Conservation (phyloP, 2,113 vertebrate genomes). For the Leptodactylus fuscus region DNA sequence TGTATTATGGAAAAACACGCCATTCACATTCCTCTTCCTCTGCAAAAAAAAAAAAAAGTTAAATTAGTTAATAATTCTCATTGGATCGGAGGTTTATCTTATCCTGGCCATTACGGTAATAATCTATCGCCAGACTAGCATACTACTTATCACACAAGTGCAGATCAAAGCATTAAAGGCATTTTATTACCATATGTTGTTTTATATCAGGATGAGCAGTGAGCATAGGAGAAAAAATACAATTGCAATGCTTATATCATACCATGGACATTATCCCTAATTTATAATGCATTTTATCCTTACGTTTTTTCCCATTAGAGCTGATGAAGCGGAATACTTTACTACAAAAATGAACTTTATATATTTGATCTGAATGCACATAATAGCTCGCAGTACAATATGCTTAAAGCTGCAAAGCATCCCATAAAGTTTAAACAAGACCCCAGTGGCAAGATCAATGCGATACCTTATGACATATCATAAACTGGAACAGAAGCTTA, state of each 20-base stretch:
- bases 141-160: too few species aligned
- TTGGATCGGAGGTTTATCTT: too few species aligned
- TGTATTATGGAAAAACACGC: too few species aligned
- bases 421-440: constrained; percentile 42
- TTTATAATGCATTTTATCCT: background rate
- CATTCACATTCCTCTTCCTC: too few species aligned
- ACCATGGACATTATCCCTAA: background rate
- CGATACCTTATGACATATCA: constrained; percentile 50
- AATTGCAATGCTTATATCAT: background rate
- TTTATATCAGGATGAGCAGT: too few species aligned
- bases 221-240: too few species aligned
- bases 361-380: background rate
- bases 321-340: background rate
- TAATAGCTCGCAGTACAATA: constrained; percentile 25
- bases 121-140: too few species aligned
- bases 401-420: constrained; percentile 1
- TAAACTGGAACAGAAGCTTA: constrained; percentile 32
- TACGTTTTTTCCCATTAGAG: background rate
- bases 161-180: too few species aligned
- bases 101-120: too few species aligned
- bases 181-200: too few species aligned
- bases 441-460: constrained; percentile 51
- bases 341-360: background rate
- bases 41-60: too few species aligned
- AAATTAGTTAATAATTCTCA: too few species aligned